Percentiles rank a stretch among this genome's conserved stretches.
Conservation (phyloP, 2,797 vertebrate species). For the Molossus alvarezi region DNA sequence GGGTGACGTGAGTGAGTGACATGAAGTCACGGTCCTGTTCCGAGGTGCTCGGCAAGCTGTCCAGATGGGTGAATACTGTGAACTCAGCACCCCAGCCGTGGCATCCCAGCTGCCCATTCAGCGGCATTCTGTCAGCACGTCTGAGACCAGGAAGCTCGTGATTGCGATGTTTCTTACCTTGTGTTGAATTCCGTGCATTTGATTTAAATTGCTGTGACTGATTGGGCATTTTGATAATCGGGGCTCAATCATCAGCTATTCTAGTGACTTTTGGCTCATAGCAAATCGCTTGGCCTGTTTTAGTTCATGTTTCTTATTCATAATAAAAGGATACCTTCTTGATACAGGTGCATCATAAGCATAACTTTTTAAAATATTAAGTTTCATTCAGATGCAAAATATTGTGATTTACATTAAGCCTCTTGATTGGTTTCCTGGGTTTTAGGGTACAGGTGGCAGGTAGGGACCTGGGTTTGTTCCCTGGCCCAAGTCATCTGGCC, state of each 20-base stretch:
- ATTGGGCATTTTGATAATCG: background rate
- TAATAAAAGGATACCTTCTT: background rate
- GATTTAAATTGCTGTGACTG: background rate
- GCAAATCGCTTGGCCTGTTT: background rate
- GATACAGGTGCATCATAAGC: background rate
- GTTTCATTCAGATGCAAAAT: background rate
- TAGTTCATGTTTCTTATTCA: background rate
- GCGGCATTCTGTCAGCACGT: background rate
- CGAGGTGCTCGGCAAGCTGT: background rate
- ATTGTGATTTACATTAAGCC: background rate
- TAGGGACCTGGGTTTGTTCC: background rate
- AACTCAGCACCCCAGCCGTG: background rate
- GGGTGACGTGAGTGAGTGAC: background rate
- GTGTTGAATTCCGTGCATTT: background rate
- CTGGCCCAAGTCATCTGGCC: background rate
- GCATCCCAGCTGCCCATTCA: too few relatives aligned
- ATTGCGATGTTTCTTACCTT: background rate
- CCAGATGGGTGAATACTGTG: background rate
- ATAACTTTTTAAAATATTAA: background rate
- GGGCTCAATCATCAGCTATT: background rate
- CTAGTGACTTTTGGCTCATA: background rate
- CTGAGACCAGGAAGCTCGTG: background rate
- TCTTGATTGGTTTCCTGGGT: background rate
- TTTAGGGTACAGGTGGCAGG: background rate
- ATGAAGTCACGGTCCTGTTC: fast-evolving